A percentile compares a stretch with the other conserved stretches of the same genome.
Evolutionary conservation across 2,113 vertebrate genomes (phyloP).

Genomic region (Pongo abelii): DNA sequence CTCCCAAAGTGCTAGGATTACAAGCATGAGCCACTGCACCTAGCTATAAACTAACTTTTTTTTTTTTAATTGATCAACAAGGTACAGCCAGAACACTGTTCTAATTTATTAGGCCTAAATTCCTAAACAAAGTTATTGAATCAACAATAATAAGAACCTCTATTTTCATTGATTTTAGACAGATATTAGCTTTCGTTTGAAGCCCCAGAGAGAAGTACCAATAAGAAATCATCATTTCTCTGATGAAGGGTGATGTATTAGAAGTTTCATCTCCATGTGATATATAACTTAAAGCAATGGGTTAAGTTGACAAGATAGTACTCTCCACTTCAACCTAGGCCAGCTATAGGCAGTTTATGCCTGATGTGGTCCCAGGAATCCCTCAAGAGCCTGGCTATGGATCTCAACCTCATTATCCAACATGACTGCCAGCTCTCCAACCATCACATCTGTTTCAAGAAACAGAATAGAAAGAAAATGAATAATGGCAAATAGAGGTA

Average conservation of each 20-base stretch:
- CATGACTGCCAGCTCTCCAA: neutral
- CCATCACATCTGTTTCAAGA: neutral
- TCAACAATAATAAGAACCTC: neutral
- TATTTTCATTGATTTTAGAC: neutral
- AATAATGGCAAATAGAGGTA: neutral
- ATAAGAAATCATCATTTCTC: neutral
- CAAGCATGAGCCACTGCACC: too few relatives aligned
- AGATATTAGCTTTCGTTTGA: neutral
- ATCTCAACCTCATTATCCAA: neutral
- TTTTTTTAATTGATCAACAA: neutral
- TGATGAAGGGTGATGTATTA: neutral
- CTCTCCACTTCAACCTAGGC: neutral
- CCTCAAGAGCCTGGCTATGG: neutral
- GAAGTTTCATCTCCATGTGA: neutral
- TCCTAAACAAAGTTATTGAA: neutral
- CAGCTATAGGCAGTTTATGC: neutral
- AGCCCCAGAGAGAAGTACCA: neutral
- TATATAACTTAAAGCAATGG: neutral
- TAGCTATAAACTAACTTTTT: too few relatives aligned
- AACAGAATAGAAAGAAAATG: neutral
- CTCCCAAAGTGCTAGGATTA: too few relatives aligned
- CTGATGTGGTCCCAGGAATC: neutral
- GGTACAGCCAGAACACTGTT: neutral
- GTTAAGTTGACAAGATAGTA: neutral
- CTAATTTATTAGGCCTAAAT: neutral